Base-by-base conservation (phyloP, 1,140 invertebrate species). In the Drosophila subobscura region DNA sequence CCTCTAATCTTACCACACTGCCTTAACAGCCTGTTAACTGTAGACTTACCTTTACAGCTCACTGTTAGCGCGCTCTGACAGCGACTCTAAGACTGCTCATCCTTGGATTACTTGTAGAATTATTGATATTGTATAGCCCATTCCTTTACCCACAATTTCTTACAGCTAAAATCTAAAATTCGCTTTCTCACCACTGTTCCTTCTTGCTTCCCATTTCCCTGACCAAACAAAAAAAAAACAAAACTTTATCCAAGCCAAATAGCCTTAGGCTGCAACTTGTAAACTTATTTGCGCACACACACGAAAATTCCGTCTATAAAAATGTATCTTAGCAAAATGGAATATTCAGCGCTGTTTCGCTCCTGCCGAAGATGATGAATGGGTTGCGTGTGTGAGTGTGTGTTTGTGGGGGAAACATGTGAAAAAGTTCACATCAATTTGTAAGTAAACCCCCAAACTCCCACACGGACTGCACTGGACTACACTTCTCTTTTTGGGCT, bases 361-460 rank as follows among this genome's bases (percentile, higher is more conserved):
- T 22, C 55, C 52, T n/a, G 58, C 73, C 73, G 65, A 86, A 81
- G 81, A 86, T 85, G 81, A 85, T 85, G 81, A 86, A 85, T 85
- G 81, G 83, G 63, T 60, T 65, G 59, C 56, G 65, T 64, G 74
- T 74, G 71, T 63, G 41, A 56, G 10, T 52, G 64, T 61, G 67
- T 75, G 53, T 29, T 53, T 57, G 57, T 42, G 54, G 7, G 3
- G 33, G 10, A 37, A 85, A 88, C 81, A 85, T 85, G 81, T 85
- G 81, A 85, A 72, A 53, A 74, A 85, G 66, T 85, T 85, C 81
- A 80, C 80, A 86, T 86, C 80, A 77, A 81, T 85, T 88, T 77
- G 80, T 84, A 72, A 70, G 52, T 46, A 60, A 67, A 33, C 49
- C 54, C 25, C 14, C 16, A 20, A 20, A 45, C 47, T 33, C 27